Base-by-base conservation (phyloP, 2,113 vertebrate species). In the Carassius auratus region DNA sequence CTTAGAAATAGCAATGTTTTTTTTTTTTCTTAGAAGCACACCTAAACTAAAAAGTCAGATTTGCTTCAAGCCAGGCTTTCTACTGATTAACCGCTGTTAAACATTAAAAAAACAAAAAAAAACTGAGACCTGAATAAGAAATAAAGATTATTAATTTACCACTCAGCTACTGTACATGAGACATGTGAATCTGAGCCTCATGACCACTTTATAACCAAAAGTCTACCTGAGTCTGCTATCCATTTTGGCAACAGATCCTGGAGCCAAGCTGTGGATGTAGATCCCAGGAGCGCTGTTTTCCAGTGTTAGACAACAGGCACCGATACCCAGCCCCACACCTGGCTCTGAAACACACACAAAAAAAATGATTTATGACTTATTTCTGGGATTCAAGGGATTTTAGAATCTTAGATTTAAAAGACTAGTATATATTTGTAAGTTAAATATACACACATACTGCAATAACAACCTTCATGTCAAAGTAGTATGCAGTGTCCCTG, bases 181-280 rank as follows among this genome's bases (percentile, higher is more conserved):
- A 76, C 21, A 13, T 64, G 0, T 0, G 12, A 8, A 36, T 36
- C 7, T 81, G 15, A 48, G 74, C 19, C 21, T 3, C 19, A 61
- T 42, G 10, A 23, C 3, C 10, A 23, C 3, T 38, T 64, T 36
- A 75, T 36, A 80, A 64, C 0, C 48, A 75, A 45, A 68, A 68
- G 62, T 52, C 4, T 86, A 98, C 97, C 98, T 98, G 89, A 99
- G 94, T 84, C 96, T 96, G 86, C 97, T 93, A 78, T 99, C 98
- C 96, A 99, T 97, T 94, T 98, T 98, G 89, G 97, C 96, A 84
- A 98, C 97, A 0, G 98, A 99, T 77, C 97, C 98, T 0, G 98
- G 96, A 2, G 97, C 96, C 74, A 99, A 92, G 84, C 96, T 99
- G 88, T 99, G 97, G 86, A 98, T 98, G 89, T 98, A 99, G 92